Evolutionary conservation across 2,113 vertebrate species (phyloP).

Genomic region (Mellivora capensis): DNA sequence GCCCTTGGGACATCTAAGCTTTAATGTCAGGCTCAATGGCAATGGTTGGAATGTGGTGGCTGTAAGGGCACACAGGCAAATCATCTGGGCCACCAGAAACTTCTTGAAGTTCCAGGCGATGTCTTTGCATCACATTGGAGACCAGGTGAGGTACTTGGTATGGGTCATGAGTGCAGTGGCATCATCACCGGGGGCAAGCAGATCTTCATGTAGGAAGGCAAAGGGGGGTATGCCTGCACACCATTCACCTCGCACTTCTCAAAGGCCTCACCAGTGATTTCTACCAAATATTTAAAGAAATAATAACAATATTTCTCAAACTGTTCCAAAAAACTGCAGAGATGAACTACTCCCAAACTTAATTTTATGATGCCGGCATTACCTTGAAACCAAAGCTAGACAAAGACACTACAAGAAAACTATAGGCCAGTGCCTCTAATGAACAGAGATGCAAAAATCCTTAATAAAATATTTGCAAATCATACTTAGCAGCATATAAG

Average conservation of each 20-base stretch:
- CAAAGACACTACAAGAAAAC: background rate
- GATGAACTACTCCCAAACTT: background rate
- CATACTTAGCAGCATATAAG: background rate
- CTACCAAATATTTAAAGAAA: background rate
- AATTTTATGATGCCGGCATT: background rate
- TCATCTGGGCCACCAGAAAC: constrained; percentile 90
- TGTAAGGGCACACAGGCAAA: constrained; percentile 90
- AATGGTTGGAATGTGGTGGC: constrained; percentile 89
- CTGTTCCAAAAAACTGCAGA: background rate
- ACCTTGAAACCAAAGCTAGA: background rate
- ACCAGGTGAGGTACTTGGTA: constrained; percentile 91
- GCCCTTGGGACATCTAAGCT: constrained; percentile 80
- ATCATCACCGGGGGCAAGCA: constrained; percentile 88
- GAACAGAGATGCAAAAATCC: background rate
- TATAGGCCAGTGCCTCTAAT: background rate
- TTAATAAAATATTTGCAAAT: background rate
- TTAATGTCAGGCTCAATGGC: constrained; percentile 91
- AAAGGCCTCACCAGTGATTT: background rate
- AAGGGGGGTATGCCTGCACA: constrained; percentile 88
- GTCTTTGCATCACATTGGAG: constrained; percentile 89
- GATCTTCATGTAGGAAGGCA: constrained; percentile 83
- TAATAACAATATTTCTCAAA: background rate
- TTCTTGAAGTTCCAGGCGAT: constrained; percentile 96
- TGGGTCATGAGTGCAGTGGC: constrained; percentile 83
- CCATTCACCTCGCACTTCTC: constrained; percentile 95